Evolutionary conservation across 2,113 vertebrate species (phyloP).

Genomic region (Clarias gariepinus): DNA sequence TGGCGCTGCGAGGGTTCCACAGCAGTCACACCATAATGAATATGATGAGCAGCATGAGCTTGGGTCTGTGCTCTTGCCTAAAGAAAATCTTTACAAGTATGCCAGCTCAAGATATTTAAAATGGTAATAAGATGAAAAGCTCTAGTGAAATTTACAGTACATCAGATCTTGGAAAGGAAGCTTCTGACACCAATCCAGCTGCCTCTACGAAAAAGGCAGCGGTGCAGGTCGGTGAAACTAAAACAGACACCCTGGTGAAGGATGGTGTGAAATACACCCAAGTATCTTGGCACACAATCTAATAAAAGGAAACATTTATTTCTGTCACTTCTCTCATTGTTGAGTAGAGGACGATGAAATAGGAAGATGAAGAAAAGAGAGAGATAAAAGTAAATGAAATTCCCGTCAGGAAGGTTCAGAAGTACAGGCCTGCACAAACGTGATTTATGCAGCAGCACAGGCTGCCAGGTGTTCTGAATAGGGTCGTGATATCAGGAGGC

Average conservation of each 20-base stretch:
- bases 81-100: background rate
- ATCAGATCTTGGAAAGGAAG: slow-evolving; percentile 11
- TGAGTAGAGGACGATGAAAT: background rate
- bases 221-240: slow-evolving; percentile 43
- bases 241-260: slow-evolving; percentile 47
- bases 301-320: slow-evolving; percentile 44
- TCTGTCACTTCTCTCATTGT: slow-evolving; percentile 23
- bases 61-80: background rate
- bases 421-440: slow-evolving; percentile 4
- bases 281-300: slow-evolving; percentile 29
- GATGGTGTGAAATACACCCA: slow-evolving; percentile 26
- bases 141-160: slow-evolving; percentile 12
- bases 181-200: slow-evolving; percentile 17
- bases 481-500: slow-evolving; percentile 37
- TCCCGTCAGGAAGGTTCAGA: slow-evolving; percentile 21
- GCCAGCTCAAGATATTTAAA: background rate
- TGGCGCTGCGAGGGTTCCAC: background rate
- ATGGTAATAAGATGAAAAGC: background rate
- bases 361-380: slow-evolving; percentile 13
- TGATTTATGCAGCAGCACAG: slow-evolving; percentile 46
- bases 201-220: background rate
- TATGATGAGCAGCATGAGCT: slow-evolving; percentile 10
- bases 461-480: slow-evolving; percentile 46
- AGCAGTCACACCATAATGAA: background rate
- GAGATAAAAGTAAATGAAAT: slow-evolving; percentile 26